Base-by-base conservation (phyloP, 2,113 vertebrate genomes). In the Oncorhynchus gorbuscha region DNA sequence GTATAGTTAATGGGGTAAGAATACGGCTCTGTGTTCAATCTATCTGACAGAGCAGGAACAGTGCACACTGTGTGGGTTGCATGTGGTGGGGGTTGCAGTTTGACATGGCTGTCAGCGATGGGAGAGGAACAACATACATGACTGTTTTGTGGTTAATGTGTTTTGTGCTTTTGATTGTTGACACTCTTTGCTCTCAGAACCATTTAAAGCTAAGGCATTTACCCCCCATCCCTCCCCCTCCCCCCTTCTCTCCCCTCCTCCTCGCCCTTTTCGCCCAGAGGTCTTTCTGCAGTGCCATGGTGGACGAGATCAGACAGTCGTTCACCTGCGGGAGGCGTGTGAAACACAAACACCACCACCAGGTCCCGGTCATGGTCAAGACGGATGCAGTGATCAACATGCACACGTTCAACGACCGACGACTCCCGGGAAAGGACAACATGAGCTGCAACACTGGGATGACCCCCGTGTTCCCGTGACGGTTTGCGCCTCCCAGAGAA, bases 331-430 rank as follows among this genome's bases (percentile, higher is more conserved):
- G 98, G 91, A 96, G 94, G 39, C 94, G 96, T 45, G 95, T 97
- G 91, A 99, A 97, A 81, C 97, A 97, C 95, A 97, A 95, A 88
- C 90, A 93, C 0, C 97, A 95, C 89, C 90, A 94, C 0, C 97
- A 93, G 91, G 93, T 95, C 0, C 94, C 95, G 1, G 87, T 94
- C 91, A 92, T 94, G 94, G 93, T 94, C 90, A 99, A 98, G 95
- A 96, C 95, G 0, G 97, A 99, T 1, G 97, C 97, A 0, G 97
- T 98, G 91, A 99, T 99, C 94, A 98, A 98, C 94, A 99, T 99
- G 96, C 97, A 97, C 95, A 96, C 96, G 0, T 99, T 97, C 95
- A 99, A 97, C n/a, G 95, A 99, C 90, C 95, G 97, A 55, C 94
- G 96, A 86, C 96, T 99, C 80, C 98, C 98, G 0, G 97, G 96